These are phyloP conservation scores for Andrena haemorrhoa DNA, from an alignment of 2,888 invertebrate genomes.

Conservation along the genomic window DNA sequence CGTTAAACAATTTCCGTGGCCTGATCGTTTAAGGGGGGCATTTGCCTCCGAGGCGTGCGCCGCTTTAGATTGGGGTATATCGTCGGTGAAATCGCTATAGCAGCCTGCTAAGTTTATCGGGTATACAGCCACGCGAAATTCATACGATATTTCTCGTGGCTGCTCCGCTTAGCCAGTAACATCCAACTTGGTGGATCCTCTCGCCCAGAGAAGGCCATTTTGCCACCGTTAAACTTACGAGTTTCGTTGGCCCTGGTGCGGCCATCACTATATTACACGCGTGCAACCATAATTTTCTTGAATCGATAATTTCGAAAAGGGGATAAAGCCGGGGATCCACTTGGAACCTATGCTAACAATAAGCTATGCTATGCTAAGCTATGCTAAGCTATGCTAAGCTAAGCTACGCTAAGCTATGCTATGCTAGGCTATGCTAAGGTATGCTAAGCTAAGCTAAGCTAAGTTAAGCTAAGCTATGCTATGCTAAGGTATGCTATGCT, in stretches of 20 bases:
- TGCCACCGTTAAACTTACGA: neutral
- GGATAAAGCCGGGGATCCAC: too few relatives aligned
- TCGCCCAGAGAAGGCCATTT: neutral
- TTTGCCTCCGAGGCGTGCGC: constrained; percentile 29
- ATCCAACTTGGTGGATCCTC: constrained; percentile 15
- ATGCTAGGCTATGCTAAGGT: too few relatives aligned
- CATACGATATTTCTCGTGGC: constrained; percentile 14
- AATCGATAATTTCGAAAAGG: too few relatives aligned
- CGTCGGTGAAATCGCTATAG: constrained; percentile 10
- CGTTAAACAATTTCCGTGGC: constrained; percentile 46
- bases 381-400: too few relatives aligned
- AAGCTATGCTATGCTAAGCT: too few relatives aligned
- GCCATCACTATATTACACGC: neutral
- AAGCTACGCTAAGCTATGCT: too few relatives aligned
- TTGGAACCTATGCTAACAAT: too few relatives aligned
- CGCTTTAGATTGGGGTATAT: constrained; percentile 29
- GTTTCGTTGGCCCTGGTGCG: constrained; percentile 4
- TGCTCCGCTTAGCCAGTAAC: neutral
- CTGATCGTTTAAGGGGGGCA: constrained; percentile 31
- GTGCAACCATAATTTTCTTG: neutral
- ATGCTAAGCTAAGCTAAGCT: too few relatives aligned
- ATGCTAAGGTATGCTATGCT: too few relatives aligned
- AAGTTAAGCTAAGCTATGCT: too few relatives aligned
- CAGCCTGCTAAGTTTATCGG: constrained; percentile 8
- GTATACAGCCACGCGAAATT: constrained; percentile 6